phyloP scores from a whole-genome alignment of 1,140 invertebrate species.

The Acyrthosiphon pisum region DNA sequence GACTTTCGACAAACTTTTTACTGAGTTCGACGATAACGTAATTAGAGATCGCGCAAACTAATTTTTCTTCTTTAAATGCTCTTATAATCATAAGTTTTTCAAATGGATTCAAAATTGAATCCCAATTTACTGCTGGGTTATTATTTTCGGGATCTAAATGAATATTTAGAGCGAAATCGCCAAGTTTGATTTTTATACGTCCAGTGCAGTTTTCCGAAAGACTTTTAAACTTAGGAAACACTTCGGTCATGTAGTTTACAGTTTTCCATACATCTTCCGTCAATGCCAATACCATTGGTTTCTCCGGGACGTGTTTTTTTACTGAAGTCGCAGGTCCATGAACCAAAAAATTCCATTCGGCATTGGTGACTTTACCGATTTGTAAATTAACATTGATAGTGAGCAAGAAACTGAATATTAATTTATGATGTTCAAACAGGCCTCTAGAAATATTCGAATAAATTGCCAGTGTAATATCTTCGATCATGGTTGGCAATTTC shows the following conservation, averaged over 20 bases:
- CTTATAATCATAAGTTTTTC: slow-evolving; percentile 85
- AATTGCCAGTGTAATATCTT: slow-evolving; percentile 21
- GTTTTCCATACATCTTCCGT: slow-evolving; percentile 71
- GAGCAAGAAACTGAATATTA: slow-evolving; percentile 86
- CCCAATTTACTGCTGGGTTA: slow-evolving; percentile 66
- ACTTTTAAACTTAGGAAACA: slow-evolving; percentile 67
- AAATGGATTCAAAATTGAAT: slow-evolving; percentile 72
- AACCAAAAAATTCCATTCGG: slow-evolving; percentile 78
- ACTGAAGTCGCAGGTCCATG: slow-evolving; percentile 67
- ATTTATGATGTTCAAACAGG: slow-evolving; percentile 89
- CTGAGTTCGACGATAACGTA: slow-evolving; percentile 81
- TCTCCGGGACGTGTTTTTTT: slow-evolving; percentile 64
- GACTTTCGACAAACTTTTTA: slow-evolving; percentile 79
- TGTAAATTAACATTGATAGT: slow-evolving; percentile 78
- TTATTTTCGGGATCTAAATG: slow-evolving; percentile 17
- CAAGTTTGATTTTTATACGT: slow-evolving; percentile 1
- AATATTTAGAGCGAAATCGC: neutral
- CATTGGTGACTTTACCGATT: slow-evolving; percentile 66
- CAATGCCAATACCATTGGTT: slow-evolving; percentile 66
- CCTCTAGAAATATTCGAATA: slow-evolving; percentile 62
- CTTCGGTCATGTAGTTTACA: slow-evolving; percentile 68
- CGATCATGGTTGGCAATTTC: neutral
- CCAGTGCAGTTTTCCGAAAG: slow-evolving; percentile 62
- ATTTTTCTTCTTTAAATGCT: slow-evolving; percentile 81
- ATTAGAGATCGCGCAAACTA: slow-evolving; percentile 79